phyloP scores from a whole-genome alignment of 2,888 invertebrate genomes.

The Furcula furcula region DNA sequence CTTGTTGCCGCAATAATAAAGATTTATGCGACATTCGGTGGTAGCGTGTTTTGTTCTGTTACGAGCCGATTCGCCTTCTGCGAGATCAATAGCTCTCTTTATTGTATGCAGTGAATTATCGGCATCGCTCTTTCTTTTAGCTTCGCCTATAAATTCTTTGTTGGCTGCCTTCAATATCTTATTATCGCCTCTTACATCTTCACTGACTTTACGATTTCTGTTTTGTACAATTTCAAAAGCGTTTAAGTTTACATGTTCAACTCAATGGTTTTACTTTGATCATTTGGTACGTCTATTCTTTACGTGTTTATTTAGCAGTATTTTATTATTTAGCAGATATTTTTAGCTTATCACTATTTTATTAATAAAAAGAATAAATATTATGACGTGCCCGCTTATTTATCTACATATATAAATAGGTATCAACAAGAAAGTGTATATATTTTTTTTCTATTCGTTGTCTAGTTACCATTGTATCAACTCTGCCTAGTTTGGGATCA shows the following conservation, averaged over 20 bases:
- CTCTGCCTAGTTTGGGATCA: no score
- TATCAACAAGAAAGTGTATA: no score
- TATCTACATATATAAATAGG: no score
- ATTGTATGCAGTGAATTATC: constrained; percentile 74
- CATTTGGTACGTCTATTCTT: no score
- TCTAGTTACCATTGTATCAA: no score
- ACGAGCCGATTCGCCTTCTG: constrained; percentile 78
- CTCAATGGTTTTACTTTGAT: no score
- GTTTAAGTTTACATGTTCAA: constrained; percentile 18
- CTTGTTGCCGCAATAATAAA: constrained; percentile 81
- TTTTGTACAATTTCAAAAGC: constrained; percentile 44
- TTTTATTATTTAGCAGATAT: no score
- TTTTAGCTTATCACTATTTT: no score
- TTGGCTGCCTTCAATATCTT: constrained; percentile 60
- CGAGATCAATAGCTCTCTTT: constrained; percentile 78
- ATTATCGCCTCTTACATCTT: constrained; percentile 71
- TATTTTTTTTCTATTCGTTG: no score
- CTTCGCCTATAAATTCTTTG: constrained; percentile 62
- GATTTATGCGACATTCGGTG: constrained; percentile 80
- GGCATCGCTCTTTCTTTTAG: constrained; percentile 62
- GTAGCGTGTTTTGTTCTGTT: constrained; percentile 80
- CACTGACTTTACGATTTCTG: constrained; percentile 47
- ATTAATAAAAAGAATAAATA: no score
- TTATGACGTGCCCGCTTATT: no score
- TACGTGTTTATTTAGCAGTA: no score